phyloP scores from a whole-genome alignment of 2,797 vertebrate genomes.

The Phalanger gymnotis region DNA sequence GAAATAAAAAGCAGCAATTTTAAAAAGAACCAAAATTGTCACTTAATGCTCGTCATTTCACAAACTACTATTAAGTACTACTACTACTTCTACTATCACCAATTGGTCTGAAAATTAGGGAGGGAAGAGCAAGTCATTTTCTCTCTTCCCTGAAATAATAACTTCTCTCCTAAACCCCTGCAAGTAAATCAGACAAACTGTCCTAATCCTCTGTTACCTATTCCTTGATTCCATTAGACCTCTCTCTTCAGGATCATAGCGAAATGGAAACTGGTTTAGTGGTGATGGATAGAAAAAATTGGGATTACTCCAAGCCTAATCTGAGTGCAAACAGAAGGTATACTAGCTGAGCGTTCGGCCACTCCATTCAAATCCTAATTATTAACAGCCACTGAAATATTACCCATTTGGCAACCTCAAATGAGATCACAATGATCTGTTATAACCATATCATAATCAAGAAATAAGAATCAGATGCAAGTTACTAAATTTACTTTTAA shows the following conservation, averaged over 20 bases:
- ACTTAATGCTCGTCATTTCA: neutral
- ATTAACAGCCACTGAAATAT: constrained; percentile 30
- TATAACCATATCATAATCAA: constrained; percentile 39
- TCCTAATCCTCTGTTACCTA: neutral
- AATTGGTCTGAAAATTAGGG: neutral
- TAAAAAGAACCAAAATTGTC: neutral
- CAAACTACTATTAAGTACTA: neutral
- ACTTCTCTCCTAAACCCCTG: neutral
- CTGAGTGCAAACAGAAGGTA: neutral
- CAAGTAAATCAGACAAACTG: neutral
- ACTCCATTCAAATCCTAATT: neutral
- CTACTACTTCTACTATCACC: neutral
- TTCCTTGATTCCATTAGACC: neutral
- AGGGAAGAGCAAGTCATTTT: neutral
- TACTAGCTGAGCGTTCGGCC: neutral
- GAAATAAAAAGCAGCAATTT: neutral
- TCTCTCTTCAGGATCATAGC: neutral
- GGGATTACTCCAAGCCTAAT: neutral
- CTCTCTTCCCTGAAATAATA: neutral
- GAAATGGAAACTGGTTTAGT: neutral
- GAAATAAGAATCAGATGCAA: constrained; percentile 22
- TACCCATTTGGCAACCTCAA: neutral
- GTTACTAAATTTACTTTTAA: constrained; percentile 44
- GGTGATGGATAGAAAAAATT: neutral
- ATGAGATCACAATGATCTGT: constrained; percentile 32